These are phyloP conservation scores for Eudemis profundana DNA, from an alignment of 2,888 invertebrate species.

Conservation along the genomic window DNA sequence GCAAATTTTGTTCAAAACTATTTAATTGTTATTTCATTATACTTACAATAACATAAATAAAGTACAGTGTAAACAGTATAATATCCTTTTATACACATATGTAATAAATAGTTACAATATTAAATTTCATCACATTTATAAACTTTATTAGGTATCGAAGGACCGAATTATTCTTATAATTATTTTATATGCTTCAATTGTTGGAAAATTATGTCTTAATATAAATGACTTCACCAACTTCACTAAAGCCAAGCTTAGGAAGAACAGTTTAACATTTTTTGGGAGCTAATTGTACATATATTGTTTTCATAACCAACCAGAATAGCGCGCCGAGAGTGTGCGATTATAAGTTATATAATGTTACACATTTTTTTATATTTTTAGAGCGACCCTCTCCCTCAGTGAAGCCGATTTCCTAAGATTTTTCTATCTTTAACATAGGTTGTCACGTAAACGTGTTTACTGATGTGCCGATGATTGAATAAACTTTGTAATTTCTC, in stretches of 20 bases:
- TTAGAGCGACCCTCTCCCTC: too few relatives aligned
- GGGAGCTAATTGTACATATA: too few relatives aligned
- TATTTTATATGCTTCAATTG: background rate
- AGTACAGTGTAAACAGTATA: conserved; percentile 45
- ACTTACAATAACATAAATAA: conserved; percentile 43
- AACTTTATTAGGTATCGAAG: conserved; percentile 27
- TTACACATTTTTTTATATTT: too few relatives aligned
- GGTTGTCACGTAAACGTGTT: too few relatives aligned
- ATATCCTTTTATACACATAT: conserved; percentile 41
- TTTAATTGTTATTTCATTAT: conserved; percentile 48
- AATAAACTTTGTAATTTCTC: too few relatives aligned
- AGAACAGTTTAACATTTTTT: too few relatives aligned
- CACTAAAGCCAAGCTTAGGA: background rate
- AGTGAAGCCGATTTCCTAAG: too few relatives aligned
- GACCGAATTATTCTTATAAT: conserved; percentile 23
- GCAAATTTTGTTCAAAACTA: conserved; percentile 46
- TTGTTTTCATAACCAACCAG: too few relatives aligned
- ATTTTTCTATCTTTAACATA: too few relatives aligned
- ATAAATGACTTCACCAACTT: background rate
- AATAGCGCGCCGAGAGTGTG: too few relatives aligned
- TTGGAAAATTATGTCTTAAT: background rate
- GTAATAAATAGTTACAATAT: conserved; percentile 43
- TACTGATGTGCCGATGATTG: too few relatives aligned
- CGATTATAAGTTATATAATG: too few relatives aligned
- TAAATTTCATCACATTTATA: conserved; percentile 40